phyloP scores from a whole-genome alignment of 2,888 invertebrate species.

The Amorpha juglandis region DNA sequence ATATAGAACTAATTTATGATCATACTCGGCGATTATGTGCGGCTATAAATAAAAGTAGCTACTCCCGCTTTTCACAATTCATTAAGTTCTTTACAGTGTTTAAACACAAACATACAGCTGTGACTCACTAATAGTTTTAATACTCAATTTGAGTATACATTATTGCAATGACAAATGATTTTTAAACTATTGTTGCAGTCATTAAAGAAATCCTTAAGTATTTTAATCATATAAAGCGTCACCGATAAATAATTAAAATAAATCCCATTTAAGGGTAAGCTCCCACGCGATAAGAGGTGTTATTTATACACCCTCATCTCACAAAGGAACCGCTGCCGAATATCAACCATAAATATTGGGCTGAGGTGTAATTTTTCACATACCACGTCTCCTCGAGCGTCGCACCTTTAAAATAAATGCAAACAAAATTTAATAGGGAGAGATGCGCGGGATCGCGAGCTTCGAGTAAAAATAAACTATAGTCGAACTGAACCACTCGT shows the following conservation, averaged over 20 bases:
- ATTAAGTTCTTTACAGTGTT: slow-evolving; percentile 48
- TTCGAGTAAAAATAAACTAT: slow-evolving; percentile 83
- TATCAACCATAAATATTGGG: slow-evolving; percentile 85
- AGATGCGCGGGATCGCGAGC: slow-evolving; percentile 82
- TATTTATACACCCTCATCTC: slow-evolving; percentile 83
- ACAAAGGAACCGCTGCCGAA: slow-evolving; percentile 85
- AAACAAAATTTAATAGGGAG: slow-evolving; percentile 85
- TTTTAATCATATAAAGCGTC: slow-evolving; percentile 40
- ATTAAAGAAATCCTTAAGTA: neutral
- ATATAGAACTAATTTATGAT: slow-evolving; percentile 83
- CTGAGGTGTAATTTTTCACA: slow-evolving; percentile 85
- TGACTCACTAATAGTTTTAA: slow-evolving; percentile 24
- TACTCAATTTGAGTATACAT: slow-evolving; percentile 19
- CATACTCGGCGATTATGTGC: slow-evolving; percentile 80
- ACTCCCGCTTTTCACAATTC: slow-evolving; percentile 72
- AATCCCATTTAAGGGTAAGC: slow-evolving; percentile 81
- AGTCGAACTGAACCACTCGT: slow-evolving; percentile 72
- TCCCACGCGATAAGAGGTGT: slow-evolving; percentile 84
- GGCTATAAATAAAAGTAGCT: slow-evolving; percentile 76
- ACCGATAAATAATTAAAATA: slow-evolving; percentile 81
- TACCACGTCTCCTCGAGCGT: slow-evolving; percentile 82
- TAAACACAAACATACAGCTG: neutral
- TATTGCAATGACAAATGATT: slow-evolving; percentile 42
- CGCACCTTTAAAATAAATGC: slow-evolving; percentile 85
- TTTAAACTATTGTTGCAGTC: neutral